Base-by-base conservation (phyloP, 2,888 invertebrate species). In the Malacosoma neustria region DNA sequence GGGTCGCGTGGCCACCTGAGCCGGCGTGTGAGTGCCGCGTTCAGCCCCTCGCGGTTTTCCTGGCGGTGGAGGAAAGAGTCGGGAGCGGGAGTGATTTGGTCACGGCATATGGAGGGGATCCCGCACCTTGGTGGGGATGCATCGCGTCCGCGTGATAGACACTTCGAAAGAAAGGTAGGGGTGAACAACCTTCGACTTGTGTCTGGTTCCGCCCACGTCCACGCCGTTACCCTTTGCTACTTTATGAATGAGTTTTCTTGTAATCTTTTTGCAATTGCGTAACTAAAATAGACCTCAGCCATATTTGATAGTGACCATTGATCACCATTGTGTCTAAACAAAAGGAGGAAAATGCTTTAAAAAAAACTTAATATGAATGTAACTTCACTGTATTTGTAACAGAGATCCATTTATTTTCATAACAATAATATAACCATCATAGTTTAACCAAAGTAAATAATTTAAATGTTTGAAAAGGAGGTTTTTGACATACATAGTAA, bases 81-180 rank as follows among this genome's bases (percentile, higher is more conserved):
- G 82, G 82, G 84, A 82, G 80, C 81, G 84, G 84, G 79, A 80
- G 82, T 80, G 75, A 80, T 75, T 82, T 81, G 72, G 74, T 76
- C 62, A 56, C 69, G 71, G 68, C 72, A 71, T 64, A 77, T 86
- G 86, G 85, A 84, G 86, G 86, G 86, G 86, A 84, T 82, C 81
- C 72, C 75, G 74, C 64, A 66, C 55, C 64, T 76, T 79, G 86
- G 86, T 81, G 86, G 86, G 85, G 86, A 84, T 86, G 85, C 75
- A 77, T 66, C 60, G 68, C 67, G 72, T 55, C 61, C 58, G 62
- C 62, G 69, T 70, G 72, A 69, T 79, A 71, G 68, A 68, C 71
- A 63, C 59, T 61, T 57, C 69, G 69, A 63, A 61, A 66, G 63
- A 65, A 69, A 73, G 71, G 84, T 76, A 82, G 85, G 86, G 86